Evolutionary conservation across 2,797 vertebrate genomes (phyloP).

Genomic region (Carduelis carduelis): DNA sequence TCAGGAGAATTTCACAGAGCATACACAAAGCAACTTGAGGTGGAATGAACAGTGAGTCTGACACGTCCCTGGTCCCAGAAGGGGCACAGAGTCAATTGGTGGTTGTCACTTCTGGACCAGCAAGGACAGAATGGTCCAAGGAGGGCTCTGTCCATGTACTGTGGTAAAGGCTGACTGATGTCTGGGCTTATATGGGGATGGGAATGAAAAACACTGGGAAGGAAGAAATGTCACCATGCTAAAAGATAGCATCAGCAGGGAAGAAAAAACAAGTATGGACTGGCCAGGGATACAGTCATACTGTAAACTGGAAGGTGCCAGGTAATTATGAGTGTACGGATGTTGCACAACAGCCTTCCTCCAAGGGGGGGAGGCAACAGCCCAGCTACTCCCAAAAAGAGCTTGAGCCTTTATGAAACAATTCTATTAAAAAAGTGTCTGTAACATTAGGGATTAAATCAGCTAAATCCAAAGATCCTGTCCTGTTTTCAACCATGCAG

Average conservation of each 20-base stretch:
- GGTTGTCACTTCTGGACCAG: not conserved
- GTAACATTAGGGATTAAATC: not conserved
- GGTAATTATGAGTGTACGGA: not conserved
- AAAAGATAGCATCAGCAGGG: not conserved
- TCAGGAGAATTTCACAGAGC: constrained; percentile 40
- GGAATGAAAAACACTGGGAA: not conserved
- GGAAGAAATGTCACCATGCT: not conserved
- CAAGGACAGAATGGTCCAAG: not conserved
- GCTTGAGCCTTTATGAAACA: not conserved
- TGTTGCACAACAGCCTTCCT: not conserved
- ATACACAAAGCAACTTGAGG: not conserved
- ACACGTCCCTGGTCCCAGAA: not conserved
- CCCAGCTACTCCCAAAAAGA: not conserved
- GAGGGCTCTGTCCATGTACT: accelerated
- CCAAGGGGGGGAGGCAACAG: not conserved
- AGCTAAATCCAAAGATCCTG: constrained; percentile 12
- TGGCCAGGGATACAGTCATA: not conserved
- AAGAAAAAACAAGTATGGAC: not conserved
- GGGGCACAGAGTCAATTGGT: not conserved
- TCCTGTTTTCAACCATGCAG: not conserved
- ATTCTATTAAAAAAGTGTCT: not conserved
- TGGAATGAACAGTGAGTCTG: not conserved
- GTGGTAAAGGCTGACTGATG: not conserved
- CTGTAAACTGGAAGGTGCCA: not conserved
- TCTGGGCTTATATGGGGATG: not conserved